These are phyloP conservation scores for Oreochromis grahami DNA, from an alignment of 2,797 vertebrate species.

Conservation along the genomic window DNA sequence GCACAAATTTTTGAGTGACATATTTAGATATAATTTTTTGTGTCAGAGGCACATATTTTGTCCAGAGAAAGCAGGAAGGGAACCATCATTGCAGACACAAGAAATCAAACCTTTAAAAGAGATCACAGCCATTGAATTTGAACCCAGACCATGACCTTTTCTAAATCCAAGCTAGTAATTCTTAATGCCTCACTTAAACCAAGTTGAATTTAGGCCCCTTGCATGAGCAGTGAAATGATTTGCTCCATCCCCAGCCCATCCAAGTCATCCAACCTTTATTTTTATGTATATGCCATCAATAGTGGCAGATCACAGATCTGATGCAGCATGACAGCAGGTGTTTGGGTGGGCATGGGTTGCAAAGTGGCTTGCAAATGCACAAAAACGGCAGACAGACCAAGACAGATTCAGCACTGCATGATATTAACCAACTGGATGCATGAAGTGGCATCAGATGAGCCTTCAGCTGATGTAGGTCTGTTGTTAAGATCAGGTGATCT, in stretches of 20 bases:
- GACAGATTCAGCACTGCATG: background rate
- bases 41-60: background rate
- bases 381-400: background rate
- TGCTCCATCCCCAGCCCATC: background rate
- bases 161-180: background rate
- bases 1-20: background rate
- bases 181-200: background rate
- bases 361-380: background rate
- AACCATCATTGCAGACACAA: background rate
- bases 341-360: background rate
- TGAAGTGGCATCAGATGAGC: background rate
- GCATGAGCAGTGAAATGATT: background rate
- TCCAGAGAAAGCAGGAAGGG: background rate
- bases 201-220: background rate
- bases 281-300: background rate
- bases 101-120: background rate
- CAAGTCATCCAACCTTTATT: background rate
- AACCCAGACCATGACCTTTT: background rate
- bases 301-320: background rate
- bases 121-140: background rate
- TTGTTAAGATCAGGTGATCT: background rate
- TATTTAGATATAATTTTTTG: background rate
- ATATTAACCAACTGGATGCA: background rate
- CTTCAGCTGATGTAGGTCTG: background rate
- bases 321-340: background rate